These are phyloP conservation scores for Paramormyrops kingsleyae DNA, from an alignment of 2,113 vertebrate genomes.

Conservation along the genomic window DNA sequence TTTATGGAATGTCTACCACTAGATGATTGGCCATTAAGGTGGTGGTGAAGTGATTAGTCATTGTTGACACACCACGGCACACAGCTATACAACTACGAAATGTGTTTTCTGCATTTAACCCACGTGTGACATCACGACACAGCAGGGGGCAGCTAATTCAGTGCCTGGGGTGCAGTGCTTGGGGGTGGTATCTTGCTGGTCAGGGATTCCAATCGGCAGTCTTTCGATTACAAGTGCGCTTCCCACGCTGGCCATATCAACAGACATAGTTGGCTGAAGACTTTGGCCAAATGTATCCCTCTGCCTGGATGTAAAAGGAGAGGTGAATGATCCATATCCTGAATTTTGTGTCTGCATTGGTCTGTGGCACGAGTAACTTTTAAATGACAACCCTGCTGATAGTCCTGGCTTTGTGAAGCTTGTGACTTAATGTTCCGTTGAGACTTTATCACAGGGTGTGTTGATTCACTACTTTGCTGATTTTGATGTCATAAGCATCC, in stretches of 20 bases:
- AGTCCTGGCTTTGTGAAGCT: neutral
- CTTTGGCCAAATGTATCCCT: neutral
- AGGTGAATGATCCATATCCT: neutral
- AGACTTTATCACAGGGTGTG: neutral
- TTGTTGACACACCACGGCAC: too few relatives aligned
- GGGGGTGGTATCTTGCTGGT: too few relatives aligned
- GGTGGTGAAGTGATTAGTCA: too few relatives aligned
- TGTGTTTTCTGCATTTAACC: too few relatives aligned
- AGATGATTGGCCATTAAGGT: neutral
- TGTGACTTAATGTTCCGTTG: neutral
- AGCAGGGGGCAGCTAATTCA: too few relatives aligned
- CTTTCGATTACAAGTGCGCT: too few relatives aligned
- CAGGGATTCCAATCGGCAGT: too few relatives aligned
- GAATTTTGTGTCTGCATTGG: neutral
- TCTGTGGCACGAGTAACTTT: neutral
- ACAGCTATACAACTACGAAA: too few relatives aligned
- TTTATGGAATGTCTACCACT: neutral
- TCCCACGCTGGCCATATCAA: neutral
- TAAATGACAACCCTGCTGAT: neutral
- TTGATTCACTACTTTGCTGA: neutral
- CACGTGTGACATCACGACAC: too few relatives aligned
- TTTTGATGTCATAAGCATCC: neutral
- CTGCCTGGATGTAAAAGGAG: neutral
- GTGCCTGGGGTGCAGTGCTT: too few relatives aligned
- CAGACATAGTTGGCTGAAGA: neutral